Evolutionary conservation across 2,888 invertebrate species (phyloP).

Genomic region (Andrena fulva): DNA sequence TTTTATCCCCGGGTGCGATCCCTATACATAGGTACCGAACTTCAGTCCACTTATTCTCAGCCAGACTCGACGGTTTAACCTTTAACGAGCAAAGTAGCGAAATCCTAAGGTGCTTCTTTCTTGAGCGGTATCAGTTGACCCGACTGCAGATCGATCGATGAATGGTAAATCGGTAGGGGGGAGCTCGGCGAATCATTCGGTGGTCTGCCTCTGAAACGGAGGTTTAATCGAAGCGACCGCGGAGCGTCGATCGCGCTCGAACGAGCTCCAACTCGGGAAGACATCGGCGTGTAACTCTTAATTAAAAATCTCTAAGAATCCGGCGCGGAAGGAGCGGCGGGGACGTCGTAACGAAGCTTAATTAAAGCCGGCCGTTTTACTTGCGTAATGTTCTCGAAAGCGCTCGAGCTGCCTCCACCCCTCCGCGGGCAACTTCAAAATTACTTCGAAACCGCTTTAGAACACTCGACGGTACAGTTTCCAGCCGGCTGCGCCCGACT

Average conservation of each 20-base stretch:
- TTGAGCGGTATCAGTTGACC: slow-evolving; percentile 32
- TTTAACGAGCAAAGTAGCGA: slow-evolving; percentile 26
- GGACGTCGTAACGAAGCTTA: slow-evolving; percentile 65
- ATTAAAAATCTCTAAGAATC: slow-evolving; percentile 67
- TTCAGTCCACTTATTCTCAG: slow-evolving; percentile 14
- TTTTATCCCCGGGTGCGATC: slow-evolving; percentile 31
- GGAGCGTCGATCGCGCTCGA: slow-evolving; percentile 45
- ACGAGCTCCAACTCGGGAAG: slow-evolving; percentile 43
- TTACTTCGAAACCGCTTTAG: slow-evolving; percentile 68
- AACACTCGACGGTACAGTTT: slow-evolving; percentile 62
- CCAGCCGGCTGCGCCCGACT: slow-evolving; percentile 51
- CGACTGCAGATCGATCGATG: slow-evolving; percentile 49
- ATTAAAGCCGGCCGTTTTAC: slow-evolving; percentile 66
- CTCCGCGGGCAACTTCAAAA: slow-evolving; percentile 55
- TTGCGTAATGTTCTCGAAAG: slow-evolving; percentile 66
- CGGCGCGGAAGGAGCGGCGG: slow-evolving; percentile 40
- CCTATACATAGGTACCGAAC: neutral
- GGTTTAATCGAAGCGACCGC: slow-evolving; percentile 49
- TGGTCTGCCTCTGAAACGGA: slow-evolving; percentile 42
- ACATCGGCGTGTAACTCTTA: slow-evolving; percentile 58
- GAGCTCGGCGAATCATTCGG: slow-evolving; percentile 33
- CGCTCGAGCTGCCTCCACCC: slow-evolving; percentile 52
- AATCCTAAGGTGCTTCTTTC: slow-evolving; percentile 17
- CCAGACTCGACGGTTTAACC: neutral
- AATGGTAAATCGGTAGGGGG: neutral